Base-by-base conservation (phyloP, 2,113 vertebrate species). In the Melanocharis versteri region DNA sequence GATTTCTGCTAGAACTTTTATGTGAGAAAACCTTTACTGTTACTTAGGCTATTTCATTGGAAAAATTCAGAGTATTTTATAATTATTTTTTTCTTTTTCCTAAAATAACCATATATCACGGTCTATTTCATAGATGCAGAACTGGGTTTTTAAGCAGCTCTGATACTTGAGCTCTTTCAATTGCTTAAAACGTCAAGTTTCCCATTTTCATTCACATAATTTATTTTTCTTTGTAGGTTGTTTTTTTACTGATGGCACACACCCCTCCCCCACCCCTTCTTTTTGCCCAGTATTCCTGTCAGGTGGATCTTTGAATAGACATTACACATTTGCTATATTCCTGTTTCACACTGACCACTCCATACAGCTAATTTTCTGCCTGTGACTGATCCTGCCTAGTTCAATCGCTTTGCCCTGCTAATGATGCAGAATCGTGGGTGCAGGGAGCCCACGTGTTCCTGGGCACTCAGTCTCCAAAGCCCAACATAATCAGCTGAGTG, bases 381-480 rank as follows among this genome's bases (percentile, higher is more conserved):
- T 27, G 4, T 15, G 33, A 58, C 14, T 6, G 42, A 40, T 48
- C 62, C 45, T 35, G 13, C 35, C 53, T 13, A 28, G 30, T 12
- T 20, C 31, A 22, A 1, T 4, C 28, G 23, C 26, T 77, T 27
- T 51, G 11, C 60, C 56, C 24, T 83, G 42, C 12, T 27, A 15
- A 30, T 6, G 30, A 16, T 9, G 35, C 42, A 47, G 68, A 21
- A 30, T 4, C 0, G 0, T 16, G 11, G n/a, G 16, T 2, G 8
- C 18, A 26, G 28, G 48, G 54, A 75, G 13, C 0, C 1, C 1
- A 0, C 0, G 1, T 4, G 19, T 14, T 66, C 56, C 10, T 47
- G 26, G 56, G 16, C 20, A n/a, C 28, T 20, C 8, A 0, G 30
- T 56, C 28, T 8, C 68, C 1, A 9, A 54, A 86, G 27, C 35